These are phyloP conservation scores for Conops quadrifasciatus DNA, from an alignment of 2,888 invertebrate species.

Conservation along the genomic window DNA sequence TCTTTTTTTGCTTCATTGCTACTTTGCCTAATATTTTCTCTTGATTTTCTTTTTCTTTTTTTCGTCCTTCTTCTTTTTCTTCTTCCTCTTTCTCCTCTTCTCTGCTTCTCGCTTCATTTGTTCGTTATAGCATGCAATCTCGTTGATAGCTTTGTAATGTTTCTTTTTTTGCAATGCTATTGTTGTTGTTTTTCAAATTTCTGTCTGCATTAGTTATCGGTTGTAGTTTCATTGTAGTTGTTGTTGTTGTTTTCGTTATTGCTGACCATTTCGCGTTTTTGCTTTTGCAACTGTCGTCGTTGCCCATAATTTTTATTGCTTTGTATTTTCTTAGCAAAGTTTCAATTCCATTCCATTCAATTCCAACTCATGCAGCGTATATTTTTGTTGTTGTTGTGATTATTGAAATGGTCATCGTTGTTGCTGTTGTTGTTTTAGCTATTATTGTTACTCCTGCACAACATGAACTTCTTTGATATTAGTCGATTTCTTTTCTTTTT, in stretches of 20 bases:
- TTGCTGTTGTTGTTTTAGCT: background rate
- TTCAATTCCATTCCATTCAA: background rate
- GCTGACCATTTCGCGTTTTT: background rate
- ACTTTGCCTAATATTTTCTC: background rate
- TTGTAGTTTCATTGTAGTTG: constrained; percentile 2
- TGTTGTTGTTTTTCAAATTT: background rate
- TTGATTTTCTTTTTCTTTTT: background rate
- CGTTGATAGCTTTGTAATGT: too few species aligned
- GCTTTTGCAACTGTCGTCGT: background rate
- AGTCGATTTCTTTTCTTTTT: too few species aligned
- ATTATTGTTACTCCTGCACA: too few species aligned
- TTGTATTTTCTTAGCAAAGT: background rate
- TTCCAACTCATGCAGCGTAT: too few species aligned
- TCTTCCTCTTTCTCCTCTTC: background rate
- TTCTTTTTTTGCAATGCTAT: background rate
- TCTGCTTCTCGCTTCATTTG: background rate
- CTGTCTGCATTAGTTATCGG: too few species aligned
- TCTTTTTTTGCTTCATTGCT: background rate
- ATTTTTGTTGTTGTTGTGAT: background rate
- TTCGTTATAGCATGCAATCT: background rate
- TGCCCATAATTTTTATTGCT: constrained; percentile 12
- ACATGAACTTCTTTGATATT: too few species aligned
- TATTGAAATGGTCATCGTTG: background rate
- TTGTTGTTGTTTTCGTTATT: background rate
- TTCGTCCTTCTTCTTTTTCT: constrained; percentile 5